Percentiles rank a stretch among this genome's conserved stretches.
These are phyloP conservation scores for Calephelis nemesis DNA, from an alignment of 1,140 invertebrate species.

Conservation along the genomic window DNA sequence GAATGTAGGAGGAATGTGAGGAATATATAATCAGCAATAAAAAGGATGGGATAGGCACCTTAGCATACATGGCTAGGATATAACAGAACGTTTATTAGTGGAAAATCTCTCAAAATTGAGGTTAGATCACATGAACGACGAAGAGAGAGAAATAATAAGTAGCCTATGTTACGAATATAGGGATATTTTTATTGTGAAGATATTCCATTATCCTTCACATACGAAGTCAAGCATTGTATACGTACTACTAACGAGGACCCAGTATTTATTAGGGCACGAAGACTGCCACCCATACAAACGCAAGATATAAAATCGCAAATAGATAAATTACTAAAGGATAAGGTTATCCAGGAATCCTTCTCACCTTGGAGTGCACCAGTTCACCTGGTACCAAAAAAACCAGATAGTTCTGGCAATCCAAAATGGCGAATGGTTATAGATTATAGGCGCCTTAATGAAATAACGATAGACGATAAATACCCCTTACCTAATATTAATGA, in stretches of 20 bases:
- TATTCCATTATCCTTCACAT: too few species aligned
- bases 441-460: not conserved
- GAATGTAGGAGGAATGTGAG: too few species aligned
- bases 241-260: not conserved
- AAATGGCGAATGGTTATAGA: not conserved
- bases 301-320: not conserved
- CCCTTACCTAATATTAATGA: conserved; percentile 3
- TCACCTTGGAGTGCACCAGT: conserved; percentile 1
- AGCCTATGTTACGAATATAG: conserved; percentile 24
- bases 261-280: not conserved
- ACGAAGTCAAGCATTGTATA: not conserved
- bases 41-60: too few species aligned
- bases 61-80: too few species aligned
- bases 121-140: conserved; percentile 21
- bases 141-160: conserved; percentile 21
- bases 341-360: not conserved
- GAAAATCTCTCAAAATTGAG: conserved; percentile 26
- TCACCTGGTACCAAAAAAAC: not conserved
- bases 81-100: conserved; percentile 17
- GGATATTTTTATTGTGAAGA: not conserved
- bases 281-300: not conserved
- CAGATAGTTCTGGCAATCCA: not conserved
- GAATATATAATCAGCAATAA: too few species aligned
- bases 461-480: not conserved
- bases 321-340: not conserved